phyloP scores from a whole-genome alignment of 2,113 vertebrate genomes.

The Sylvia atricapilla region DNA sequence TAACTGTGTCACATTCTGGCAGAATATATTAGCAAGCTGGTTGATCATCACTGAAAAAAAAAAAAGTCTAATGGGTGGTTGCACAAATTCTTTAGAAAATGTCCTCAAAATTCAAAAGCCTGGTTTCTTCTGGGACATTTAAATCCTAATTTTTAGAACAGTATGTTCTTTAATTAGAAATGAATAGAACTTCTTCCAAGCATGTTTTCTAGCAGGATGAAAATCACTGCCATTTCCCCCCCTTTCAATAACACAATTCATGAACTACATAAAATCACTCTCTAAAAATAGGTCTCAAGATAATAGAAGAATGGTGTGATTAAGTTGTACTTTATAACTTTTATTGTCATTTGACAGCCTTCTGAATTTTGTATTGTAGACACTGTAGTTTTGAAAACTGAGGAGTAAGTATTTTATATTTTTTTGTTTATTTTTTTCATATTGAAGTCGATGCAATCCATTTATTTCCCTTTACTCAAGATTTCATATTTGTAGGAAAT shows the following conservation, averaged over 20 bases:
- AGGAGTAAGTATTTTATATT: neutral
- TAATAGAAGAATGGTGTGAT: neutral
- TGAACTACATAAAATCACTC: neutral
- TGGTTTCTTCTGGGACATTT: neutral
- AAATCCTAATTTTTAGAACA: neutral
- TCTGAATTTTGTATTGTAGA: neutral
- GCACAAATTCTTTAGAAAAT: neutral
- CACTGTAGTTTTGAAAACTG: neutral
- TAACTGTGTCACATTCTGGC: neutral
- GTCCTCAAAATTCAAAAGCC: neutral
- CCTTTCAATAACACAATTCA: neutral
- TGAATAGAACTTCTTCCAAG: neutral
- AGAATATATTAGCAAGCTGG: neutral
- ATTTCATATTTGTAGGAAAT: neutral
- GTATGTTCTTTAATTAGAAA: neutral
- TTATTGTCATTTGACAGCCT: neutral
- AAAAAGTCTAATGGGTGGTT: neutral
- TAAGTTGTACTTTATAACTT: neutral
- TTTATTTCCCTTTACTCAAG: neutral
- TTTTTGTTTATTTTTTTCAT: neutral
- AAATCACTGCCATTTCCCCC: neutral
- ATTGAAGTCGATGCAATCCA: neutral
- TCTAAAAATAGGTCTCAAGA: neutral
- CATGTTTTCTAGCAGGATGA: neutral
- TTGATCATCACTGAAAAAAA: neutral